These are phyloP conservation scores for Acholoe squamosa DNA, from an alignment of 2,888 invertebrate species.

Conservation along the genomic window DNA sequence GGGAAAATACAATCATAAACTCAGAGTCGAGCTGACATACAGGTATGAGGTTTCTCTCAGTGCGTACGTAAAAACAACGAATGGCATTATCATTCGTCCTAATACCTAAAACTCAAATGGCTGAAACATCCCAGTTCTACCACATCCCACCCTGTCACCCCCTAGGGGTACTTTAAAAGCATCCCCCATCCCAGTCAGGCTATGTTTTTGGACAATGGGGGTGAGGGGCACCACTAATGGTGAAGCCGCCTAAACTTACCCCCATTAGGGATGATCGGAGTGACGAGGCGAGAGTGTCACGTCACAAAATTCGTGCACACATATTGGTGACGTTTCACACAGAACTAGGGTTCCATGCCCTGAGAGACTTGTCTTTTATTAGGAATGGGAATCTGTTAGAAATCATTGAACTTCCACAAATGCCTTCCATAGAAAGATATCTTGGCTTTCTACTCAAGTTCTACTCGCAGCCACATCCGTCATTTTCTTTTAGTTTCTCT, in stretches of 20 bases:
- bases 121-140: not conserved
- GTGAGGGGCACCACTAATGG: slow-evolving; percentile 4
- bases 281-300: not conserved
- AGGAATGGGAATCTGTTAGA: no score
- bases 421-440: no score
- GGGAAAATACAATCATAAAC: no score
- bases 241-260: not conserved
- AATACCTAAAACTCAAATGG: not conserved
- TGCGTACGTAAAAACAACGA: not conserved
- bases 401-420: no score
- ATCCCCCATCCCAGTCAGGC: not conserved
- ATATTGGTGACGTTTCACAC: slow-evolving; percentile 10
- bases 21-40: no score
- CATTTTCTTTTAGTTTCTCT: no score
- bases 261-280: not conserved
- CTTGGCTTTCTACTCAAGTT: no score
- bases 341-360: not conserved
- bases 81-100: not conserved
- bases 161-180: slow-evolving; percentile 38
- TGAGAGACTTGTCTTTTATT: no score
- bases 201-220: slow-evolving; percentile 48
- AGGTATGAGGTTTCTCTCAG: no score
- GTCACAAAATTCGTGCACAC: slow-evolving; percentile 21
- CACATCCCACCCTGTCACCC: not conserved
- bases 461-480: no score